phyloP scores from a whole-genome alignment of 2,888 invertebrate genomes.

The Drosophila nigricruria region DNA sequence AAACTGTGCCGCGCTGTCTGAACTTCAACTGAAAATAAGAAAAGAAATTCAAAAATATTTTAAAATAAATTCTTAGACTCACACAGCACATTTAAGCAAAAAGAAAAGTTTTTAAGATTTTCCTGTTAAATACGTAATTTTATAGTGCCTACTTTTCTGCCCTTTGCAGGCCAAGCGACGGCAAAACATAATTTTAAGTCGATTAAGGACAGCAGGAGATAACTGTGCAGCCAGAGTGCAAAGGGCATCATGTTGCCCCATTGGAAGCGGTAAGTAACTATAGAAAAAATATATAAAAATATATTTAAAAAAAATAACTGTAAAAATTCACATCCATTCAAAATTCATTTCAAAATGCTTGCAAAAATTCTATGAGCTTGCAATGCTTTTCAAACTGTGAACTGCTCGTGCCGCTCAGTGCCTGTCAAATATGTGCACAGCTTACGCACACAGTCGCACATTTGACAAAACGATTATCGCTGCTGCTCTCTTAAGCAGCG shows the following conservation, averaged over 20 bases:
- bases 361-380: neutral
- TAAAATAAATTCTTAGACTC: neutral
- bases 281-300: neutral
- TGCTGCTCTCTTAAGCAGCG: constrained; percentile 40
- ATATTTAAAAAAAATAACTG: neutral
- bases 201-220: constrained; percentile 66
- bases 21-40: constrained; percentile 9
- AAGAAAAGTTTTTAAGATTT: constrained; percentile 2
- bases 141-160: constrained; percentile 67
- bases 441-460: neutral
- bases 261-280: constrained; percentile 83
- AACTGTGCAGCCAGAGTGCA: constrained; percentile 70
- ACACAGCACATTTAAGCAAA: neutral
- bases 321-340: neutral
- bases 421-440: constrained; percentile 25
- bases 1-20: constrained; percentile 43
- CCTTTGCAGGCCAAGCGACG: constrained; percentile 72
- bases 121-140: constrained; percentile 31
- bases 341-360: neutral
- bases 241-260: constrained; percentile 85
- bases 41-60: constrained; percentile 1
- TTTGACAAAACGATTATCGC: neutral
- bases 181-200: constrained; percentile 70
- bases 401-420: constrained; percentile 19
- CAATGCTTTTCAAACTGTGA: constrained; percentile 3